phyloP scores from a whole-genome alignment of 2,797 vertebrate genomes.

The Melanotaenia parkinsoni region DNA sequence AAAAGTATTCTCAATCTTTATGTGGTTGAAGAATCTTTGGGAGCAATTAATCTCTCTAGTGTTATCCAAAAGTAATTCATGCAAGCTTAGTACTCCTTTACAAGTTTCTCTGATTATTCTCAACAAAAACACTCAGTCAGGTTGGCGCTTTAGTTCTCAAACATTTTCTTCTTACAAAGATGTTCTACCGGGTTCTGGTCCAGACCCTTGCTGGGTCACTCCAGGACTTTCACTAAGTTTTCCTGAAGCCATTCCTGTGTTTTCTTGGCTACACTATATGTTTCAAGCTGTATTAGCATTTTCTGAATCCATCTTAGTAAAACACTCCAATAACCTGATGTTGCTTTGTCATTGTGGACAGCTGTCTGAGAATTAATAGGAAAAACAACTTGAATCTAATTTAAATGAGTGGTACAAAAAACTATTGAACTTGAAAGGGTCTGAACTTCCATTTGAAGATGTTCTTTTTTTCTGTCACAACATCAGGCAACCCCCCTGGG shows the following conservation, averaged over 20 bases:
- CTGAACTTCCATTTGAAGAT: not conserved
- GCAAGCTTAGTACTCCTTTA: not conserved
- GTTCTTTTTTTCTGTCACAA: slow-evolving; percentile 8
- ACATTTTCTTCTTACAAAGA: not conserved
- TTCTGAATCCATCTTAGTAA: not conserved
- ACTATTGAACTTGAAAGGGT: not conserved
- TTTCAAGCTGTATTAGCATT: not conserved
- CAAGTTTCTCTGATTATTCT: not conserved
- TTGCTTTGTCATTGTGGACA: not conserved
- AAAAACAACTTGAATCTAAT: too few relatives aligned
- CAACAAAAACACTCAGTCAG: not conserved
- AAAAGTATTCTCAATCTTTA: not conserved
- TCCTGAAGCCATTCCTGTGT: not conserved
- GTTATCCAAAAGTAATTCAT: not conserved
- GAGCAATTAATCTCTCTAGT: not conserved
- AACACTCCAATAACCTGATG: not conserved
- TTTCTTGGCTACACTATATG: not conserved
- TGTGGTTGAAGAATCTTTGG: not conserved
- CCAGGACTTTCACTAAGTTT: not conserved
- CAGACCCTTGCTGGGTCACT: not conserved
- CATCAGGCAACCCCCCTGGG: not conserved
- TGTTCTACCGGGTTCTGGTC: not conserved
- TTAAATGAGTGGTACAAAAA: too few relatives aligned
- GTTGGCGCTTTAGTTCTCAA: not conserved
- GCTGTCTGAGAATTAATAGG: too few relatives aligned